Conservation (phyloP, 2,888 invertebrate species). For the Hypena proboscidalis region DNA sequence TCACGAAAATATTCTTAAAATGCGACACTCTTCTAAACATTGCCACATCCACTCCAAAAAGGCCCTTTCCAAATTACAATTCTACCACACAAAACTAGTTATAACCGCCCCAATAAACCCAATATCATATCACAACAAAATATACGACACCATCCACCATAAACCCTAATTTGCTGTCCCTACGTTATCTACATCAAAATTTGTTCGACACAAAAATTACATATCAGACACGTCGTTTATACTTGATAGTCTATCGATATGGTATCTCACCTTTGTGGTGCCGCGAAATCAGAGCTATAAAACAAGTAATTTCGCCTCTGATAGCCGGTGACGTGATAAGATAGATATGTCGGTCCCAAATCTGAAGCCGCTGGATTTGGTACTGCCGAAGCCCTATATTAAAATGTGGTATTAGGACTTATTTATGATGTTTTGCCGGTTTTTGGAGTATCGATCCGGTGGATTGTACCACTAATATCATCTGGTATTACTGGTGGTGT, state of each 20-base stretch:
- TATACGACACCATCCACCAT: too few relatives aligned
- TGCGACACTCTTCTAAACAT: too few relatives aligned
- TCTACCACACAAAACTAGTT: too few relatives aligned
- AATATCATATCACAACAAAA: too few relatives aligned
- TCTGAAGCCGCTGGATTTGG: constrained; percentile 82
- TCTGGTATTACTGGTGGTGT: constrained; percentile 11
- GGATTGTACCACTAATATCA: too few relatives aligned
- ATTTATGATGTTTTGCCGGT: constrained; percentile 32
- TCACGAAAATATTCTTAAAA: too few relatives aligned
- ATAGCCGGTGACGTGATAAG: constrained; percentile 77
- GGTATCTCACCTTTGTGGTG: constrained; percentile 72
- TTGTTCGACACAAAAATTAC: constrained; percentile 84
- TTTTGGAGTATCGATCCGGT: constrained; percentile 9
- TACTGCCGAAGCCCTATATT: constrained; percentile 39
- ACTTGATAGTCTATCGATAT: constrained; percentile 65
- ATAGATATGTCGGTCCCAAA: constrained; percentile 74
- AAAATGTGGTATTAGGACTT: constrained; percentile 37
- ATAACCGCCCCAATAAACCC: too few relatives aligned
- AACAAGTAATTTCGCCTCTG: constrained; percentile 81
- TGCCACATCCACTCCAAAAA: too few relatives aligned
- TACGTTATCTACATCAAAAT: constrained; percentile 77
- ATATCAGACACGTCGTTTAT: constrained; percentile 79
- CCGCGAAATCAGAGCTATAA: constrained; percentile 84
- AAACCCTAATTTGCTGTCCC: constrained; percentile 48
- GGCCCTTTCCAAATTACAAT: too few relatives aligned